phyloP scores from a whole-genome alignment of 2,888 invertebrate genomes.

The Portevinia maculata region DNA sequence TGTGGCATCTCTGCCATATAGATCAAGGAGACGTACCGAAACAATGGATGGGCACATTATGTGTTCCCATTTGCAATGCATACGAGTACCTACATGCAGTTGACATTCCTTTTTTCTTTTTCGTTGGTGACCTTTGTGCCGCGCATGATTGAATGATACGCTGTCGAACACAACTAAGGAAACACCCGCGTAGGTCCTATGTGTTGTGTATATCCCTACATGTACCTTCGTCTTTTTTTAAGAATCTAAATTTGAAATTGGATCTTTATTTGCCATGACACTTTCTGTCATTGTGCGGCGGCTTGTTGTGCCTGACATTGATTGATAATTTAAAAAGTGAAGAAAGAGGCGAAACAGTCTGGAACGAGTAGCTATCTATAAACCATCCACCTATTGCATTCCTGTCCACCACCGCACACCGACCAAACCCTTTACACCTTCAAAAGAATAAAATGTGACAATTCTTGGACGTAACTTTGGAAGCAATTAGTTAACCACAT shows the following conservation, averaged over 20 bases:
- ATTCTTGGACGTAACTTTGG: neutral
- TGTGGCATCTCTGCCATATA: slow-evolving; percentile 39
- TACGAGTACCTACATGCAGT: slow-evolving; percentile 27
- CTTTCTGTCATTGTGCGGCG: slow-evolving; percentile 2
- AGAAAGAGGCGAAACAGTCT: neutral
- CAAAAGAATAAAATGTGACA: slow-evolving; percentile 9
- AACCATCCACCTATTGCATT: neutral
- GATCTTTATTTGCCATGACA: slow-evolving; percentile 21
- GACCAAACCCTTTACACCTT: slow-evolving; percentile 12
- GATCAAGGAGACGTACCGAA: slow-evolving; percentile 50
- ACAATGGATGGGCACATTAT: slow-evolving; percentile 34
- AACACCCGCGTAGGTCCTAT: slow-evolving; percentile 47
- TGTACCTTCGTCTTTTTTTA: neutral
- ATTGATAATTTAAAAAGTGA: slow-evolving; percentile 52
- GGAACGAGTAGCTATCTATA: neutral
- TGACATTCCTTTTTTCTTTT: slow-evolving; percentile 34
- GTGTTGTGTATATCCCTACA: too few relatives aligned
- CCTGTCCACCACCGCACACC: neutral
- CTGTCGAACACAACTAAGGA: neutral
- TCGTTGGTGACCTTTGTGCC: slow-evolving; percentile 51
- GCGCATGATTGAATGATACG: slow-evolving; percentile 37
- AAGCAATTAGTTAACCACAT: slow-evolving; percentile 49
- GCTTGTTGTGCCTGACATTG: slow-evolving; percentile 57
- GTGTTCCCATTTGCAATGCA: slow-evolving; percentile 32
- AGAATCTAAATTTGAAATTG: slow-evolving; percentile 23